These are phyloP conservation scores for Chironex yamaguchii DNA, from an alignment of 30 jellyfish, hydroid and myxozoan genomes.

Conservation along the genomic window DNA sequence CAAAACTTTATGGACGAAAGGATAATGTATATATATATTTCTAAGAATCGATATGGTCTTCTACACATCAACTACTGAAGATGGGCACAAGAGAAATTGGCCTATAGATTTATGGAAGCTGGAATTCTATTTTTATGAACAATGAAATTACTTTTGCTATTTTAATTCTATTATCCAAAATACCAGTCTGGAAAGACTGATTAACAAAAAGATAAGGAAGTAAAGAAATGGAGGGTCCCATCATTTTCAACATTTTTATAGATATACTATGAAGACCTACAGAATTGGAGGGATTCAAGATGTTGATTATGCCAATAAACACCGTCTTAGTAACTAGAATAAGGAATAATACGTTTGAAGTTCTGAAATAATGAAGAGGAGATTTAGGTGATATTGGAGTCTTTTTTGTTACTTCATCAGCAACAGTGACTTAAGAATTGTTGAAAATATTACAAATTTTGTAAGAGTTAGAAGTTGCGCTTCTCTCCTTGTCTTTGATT, in stretches of 20 bases:
- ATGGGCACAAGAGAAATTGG: too few species aligned
- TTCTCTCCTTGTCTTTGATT: slow-evolving; percentile 1
- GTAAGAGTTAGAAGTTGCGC: neutral
- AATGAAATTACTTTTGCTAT: too few species aligned
- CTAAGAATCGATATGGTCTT: too few species aligned
- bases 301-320: neutral
- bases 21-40: too few species aligned
- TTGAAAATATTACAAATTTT: slow-evolving; percentile 5
- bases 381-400: neutral
- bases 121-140: too few species aligned
- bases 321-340: slow-evolving; percentile 30
- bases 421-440: neutral
- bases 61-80: too few species aligned
- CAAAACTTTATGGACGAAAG: too few species aligned
- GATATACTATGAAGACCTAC: slow-evolving; percentile 9
- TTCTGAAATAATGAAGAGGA: slow-evolving; percentile 4
- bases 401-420: neutral
- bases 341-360: slow-evolving; percentile 4
- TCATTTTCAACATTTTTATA: neutral
- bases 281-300: neutral
- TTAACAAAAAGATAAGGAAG: neutral
- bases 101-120: too few species aligned
- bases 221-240: neutral
- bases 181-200: neutral
- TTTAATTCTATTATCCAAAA: too few species aligned